A percentile compares a stretch with the other conserved stretches of the same genome.
These are phyloP conservation scores for Cephus runcator DNA, from an alignment of 2,888 invertebrate species.

Conservation along the genomic window DNA sequence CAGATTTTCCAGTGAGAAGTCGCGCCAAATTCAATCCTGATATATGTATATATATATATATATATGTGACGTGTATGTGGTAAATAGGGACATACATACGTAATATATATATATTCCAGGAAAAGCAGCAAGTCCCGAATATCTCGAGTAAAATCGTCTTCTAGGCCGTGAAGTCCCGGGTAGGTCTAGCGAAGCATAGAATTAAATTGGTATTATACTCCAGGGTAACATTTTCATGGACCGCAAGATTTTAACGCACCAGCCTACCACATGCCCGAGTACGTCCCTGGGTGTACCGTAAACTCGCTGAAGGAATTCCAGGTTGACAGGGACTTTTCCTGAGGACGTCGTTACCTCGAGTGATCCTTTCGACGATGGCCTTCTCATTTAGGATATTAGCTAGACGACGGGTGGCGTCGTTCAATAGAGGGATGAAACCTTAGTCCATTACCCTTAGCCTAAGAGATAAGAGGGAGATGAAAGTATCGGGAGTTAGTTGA, in stretches of 20 bases:
- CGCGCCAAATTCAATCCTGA: not conserved
- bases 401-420: not conserved
- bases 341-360: not conserved
- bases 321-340: not conserved
- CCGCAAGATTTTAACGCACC: not conserved
- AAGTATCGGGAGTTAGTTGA: not conserved
- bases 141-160: not conserved
- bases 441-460: not conserved
- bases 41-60: not conserved
- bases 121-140: not conserved
- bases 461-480: not conserved
- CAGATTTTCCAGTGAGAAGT: not conserved
- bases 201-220: not conserved
- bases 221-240: not conserved
- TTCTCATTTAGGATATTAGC: not conserved
- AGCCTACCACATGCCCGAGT: not conserved
- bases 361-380: not conserved
- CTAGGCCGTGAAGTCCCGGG: not conserved
- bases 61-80: not conserved
- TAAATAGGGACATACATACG: not conserved
- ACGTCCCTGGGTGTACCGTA: not conserved
- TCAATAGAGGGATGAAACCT: not conserved
- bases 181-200: not conserved
- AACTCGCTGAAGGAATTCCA: not conserved
- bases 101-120: not conserved